Percentiles rank a stretch among this genome's conserved stretches.
These are phyloP conservation scores for Xanthorhoe designata DNA, from an alignment of 2,888 invertebrate species.

Conservation along the genomic window DNA sequence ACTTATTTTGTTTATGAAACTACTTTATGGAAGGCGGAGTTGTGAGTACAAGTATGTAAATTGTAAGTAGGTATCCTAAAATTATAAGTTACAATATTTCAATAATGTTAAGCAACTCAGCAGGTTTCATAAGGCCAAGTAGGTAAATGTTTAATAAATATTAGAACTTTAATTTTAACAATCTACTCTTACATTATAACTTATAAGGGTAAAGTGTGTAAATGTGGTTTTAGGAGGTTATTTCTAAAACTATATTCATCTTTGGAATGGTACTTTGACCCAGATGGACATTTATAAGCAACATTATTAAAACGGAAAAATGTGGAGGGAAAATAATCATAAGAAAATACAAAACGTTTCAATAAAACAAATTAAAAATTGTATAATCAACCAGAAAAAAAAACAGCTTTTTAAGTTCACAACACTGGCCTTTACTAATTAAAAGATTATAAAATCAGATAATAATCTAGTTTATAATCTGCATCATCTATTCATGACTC, in stretches of 20 bases:
- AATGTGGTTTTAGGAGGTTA: too few relatives aligned
- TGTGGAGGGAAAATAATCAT: too few relatives aligned
- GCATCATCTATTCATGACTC: slow-evolving; percentile 31
- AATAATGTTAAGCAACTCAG: not conserved
- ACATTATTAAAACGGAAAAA: too few relatives aligned
- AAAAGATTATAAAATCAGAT: slow-evolving; percentile 4
- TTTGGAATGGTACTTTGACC: too few relatives aligned
- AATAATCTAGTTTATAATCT: slow-evolving; percentile 9
- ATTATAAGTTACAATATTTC: not conserved
- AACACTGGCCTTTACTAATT: slow-evolving; percentile 45
- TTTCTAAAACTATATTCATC: too few relatives aligned
- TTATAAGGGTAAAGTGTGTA: too few relatives aligned
- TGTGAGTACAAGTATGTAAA: not conserved
- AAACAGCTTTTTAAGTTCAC: slow-evolving; percentile 22
- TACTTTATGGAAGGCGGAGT: not conserved
- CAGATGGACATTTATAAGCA: too few relatives aligned
- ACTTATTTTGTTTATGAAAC: not conserved
- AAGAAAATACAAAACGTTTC: not conserved
- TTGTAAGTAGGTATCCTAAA: not conserved
- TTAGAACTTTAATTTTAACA: too few relatives aligned
- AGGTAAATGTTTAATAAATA: too few relatives aligned
- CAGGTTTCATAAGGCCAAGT: too few relatives aligned
- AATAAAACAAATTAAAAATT: not conserved
- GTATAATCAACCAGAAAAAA: too few relatives aligned
- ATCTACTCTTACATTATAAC: too few relatives aligned